phyloP scores from a whole-genome alignment of 53 echinoderm and acorn worm genomes.

The Crossaster papposus region DNA sequence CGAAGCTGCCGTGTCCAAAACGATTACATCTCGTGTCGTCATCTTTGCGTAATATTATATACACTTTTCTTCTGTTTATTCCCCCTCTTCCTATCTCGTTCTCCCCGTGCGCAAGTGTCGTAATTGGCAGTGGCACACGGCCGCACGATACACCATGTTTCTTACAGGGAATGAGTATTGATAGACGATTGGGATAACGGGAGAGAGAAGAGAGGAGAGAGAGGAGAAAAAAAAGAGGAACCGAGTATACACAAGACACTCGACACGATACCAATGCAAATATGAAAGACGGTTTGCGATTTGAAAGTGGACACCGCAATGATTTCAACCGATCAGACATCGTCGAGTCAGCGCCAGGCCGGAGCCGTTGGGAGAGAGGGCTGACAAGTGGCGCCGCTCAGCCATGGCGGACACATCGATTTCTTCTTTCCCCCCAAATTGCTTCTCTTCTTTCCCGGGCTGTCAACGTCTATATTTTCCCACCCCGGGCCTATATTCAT shows the following conservation, averaged over 20 bases:
- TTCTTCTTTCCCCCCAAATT: conserved; percentile 45
- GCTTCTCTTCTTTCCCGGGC: conserved; percentile 47
- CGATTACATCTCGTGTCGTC: conserved; percentile 59
- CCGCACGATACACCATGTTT: conserved; percentile 40
- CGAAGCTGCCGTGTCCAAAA: conserved; percentile 53
- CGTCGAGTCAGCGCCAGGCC: conserved; percentile 44
- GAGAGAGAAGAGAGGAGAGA: neutral
- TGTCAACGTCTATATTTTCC: conserved; percentile 47
- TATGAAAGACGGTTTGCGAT: conserved; percentile 38
- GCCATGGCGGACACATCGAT: conserved; percentile 49
- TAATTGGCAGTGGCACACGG: conserved; percentile 45
- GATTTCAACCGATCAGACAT: conserved; percentile 55
- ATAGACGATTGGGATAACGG: conserved; percentile 34
- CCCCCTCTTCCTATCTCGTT: neutral
- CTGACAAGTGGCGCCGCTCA: conserved; percentile 61
- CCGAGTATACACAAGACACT: conserved; percentile 50
- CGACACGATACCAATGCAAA: conserved; percentile 62
- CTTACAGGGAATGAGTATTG: conserved; percentile 25
- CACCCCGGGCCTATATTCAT: conserved; percentile 12
- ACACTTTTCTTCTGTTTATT: neutral
- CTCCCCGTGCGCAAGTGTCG: conserved; percentile 20
- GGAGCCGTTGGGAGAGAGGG: conserved; percentile 47
- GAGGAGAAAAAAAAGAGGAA: neutral
- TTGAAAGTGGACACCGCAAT: conserved; percentile 60
- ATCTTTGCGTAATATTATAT: conserved; percentile 41